Base-by-base conservation (phyloP, 2,888 invertebrate genomes). In the Ferrisia virgata region DNA sequence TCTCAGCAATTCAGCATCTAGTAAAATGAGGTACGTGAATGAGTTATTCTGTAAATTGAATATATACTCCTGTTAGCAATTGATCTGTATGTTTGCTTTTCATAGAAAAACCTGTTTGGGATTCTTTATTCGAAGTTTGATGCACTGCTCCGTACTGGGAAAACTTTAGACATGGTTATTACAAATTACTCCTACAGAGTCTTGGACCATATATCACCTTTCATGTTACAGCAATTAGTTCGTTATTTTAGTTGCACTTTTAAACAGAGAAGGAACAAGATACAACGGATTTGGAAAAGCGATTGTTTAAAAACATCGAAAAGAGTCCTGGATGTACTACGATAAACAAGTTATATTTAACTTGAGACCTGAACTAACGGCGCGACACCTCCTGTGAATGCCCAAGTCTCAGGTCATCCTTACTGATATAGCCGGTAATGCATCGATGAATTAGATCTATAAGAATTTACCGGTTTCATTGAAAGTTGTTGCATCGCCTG, bases 161-260 rank as follows among this genome's bases (percentile, higher is more conserved):
- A 95, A 88, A 98, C 99, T 0, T 99, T 99, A 90, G 98, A 98
- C n/a, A n/a, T n/a, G n/a, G n/a, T n/a, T n/a, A n/a, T n/a, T n/a
- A n/a, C n/a, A n/a, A n/a, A n/a, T n/a, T n/a, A n/a, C n/a, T n/a
- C n/a, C n/a, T n/a, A n/a, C 86, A 92, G 95, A 88, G 98, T 99
- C 78, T 91, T 99, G 84, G 99, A 99, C 89, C 99, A 99, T 88
- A 98, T 99, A 89, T 91, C 99, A 86, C 97, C 98, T 84, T 92
- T 94, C 85, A 94, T 99, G 92, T 91, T 99, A 87, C 93, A 93
- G 33, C 92, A 94, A 88, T 88, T 95, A 89, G 92, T 92, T 87
- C 88, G 88, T 85, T n/a, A n/a, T n/a, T n/a, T n/a, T n/a, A n/a
- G n/a, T n/a, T n/a, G n/a, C n/a, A n/a, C n/a, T n/a, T n/a, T n/a